Conservation (phyloP, 2,113 vertebrate species). For the Microtus montanus region DNA sequence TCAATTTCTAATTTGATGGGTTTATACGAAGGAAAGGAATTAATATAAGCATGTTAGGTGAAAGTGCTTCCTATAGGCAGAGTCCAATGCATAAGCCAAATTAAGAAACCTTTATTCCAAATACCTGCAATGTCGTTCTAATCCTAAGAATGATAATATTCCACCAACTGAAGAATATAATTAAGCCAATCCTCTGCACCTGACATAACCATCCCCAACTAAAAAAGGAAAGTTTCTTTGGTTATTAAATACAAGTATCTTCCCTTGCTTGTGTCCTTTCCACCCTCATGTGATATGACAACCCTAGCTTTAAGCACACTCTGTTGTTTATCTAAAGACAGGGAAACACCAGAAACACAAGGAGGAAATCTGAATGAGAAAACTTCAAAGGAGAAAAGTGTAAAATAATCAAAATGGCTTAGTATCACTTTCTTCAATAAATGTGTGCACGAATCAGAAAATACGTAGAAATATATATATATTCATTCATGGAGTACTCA, state of each 20-base stretch:
- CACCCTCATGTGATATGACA: neutral
- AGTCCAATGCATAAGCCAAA: neutral
- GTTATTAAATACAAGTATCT: slow-evolving; percentile 18
- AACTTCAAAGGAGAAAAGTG: slow-evolving; percentile 27
- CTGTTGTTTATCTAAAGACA: slow-evolving; percentile 20
- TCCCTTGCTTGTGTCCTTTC: neutral
- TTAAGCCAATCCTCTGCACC: slow-evolving; percentile 25
- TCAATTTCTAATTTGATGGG: slow-evolving; percentile 24
- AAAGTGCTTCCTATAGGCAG: neutral
- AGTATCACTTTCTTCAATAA: neutral
- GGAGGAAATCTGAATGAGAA: slow-evolving; percentile 7
- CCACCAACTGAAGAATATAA: neutral
- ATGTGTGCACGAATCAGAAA: neutral
- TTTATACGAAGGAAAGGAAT: neutral
- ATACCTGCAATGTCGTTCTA: neutral
- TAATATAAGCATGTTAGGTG: neutral
- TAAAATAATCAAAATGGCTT: slow-evolving; percentile 28
- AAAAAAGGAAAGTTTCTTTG: slow-evolving; percentile 12
- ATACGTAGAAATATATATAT: neutral
- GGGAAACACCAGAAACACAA: neutral
- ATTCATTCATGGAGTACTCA: neutral
- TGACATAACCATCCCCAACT: neutral
- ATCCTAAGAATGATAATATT: neutral
- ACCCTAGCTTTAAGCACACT: neutral
- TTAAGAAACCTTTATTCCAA: slow-evolving; percentile 47